Percentiles rank a stretch among this genome's conserved stretches.
These are phyloP conservation scores for Caenorhabditis sp. DNA, from an alignment of 2,888 invertebrate species.

Conservation along the genomic window DNA sequence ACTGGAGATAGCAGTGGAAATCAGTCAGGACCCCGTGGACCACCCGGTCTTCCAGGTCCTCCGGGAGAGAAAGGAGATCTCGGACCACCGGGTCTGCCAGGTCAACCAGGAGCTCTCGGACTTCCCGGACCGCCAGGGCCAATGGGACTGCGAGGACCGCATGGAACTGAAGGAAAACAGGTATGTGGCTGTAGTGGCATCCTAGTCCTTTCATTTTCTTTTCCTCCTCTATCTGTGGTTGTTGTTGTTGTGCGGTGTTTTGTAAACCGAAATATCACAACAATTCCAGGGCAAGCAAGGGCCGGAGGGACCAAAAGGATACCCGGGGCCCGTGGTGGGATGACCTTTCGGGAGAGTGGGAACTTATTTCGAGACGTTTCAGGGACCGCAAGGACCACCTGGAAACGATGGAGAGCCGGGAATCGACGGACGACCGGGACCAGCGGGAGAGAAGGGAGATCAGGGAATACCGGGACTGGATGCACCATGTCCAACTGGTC, in stretches of 20 bases:
- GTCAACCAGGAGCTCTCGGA: conserved; percentile 78
- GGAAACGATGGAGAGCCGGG: conserved; percentile 74
- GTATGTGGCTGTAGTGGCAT: conserved; percentile 64
- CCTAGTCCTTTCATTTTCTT: conserved; percentile 31
- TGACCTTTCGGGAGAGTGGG: not conserved
- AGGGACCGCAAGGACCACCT: conserved; percentile 75
- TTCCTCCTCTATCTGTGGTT: conserved; percentile 16
- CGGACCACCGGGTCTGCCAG: conserved; percentile 74
- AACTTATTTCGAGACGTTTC: conserved; percentile 28
- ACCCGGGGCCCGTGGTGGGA: conserved; percentile 73
- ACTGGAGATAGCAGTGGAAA: conserved; percentile 61
- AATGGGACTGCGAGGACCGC: conserved; percentile 75
- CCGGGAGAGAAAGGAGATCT: conserved; percentile 77
- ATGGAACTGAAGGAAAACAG: conserved; percentile 77
- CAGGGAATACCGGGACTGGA: conserved; percentile 95
- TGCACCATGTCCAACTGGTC: conserved; percentile 97
- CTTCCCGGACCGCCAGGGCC: conserved; percentile 79
- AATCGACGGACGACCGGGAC: conserved; percentile 72
- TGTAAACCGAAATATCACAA: conserved; percentile 35
- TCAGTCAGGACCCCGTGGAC: conserved; percentile 69
- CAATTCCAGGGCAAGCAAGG: conserved; percentile 77
- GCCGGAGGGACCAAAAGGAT: conserved; percentile 75
- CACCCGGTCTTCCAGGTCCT: conserved; percentile 74
- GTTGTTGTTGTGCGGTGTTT: conserved; percentile 32
- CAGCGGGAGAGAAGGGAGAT: conserved; percentile 77